Evolutionary conservation across 1,140 invertebrate species (phyloP), one percentile per base, ranked within the genome.

Genomic region (Zeugodacus cucurbitae): DNA sequence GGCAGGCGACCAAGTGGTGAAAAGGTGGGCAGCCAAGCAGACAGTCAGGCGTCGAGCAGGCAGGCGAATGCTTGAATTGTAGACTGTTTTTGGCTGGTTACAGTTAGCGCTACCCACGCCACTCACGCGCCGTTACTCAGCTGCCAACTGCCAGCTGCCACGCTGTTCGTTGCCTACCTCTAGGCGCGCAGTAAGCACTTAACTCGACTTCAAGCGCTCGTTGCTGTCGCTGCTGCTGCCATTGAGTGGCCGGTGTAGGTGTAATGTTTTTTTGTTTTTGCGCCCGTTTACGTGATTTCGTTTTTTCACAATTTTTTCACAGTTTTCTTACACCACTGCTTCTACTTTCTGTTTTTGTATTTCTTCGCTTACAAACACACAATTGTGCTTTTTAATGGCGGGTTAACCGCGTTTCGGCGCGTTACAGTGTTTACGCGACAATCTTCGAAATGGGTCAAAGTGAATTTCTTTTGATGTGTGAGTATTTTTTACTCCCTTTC

Each of bases 211-310:
- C 17, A 74, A 74, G 67, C 34, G 67, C 32, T 41, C 32, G 67
- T 20, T 41, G 34, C 67, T 74, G 48, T 29, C 26, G 74, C 34
- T 44, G 74, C 34, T 82, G 67, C 41, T 29, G 41, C 74, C 74
- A 22, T 82, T 82, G 74, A 82, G 41, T 82, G 74, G 6, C 74
- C 48, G 41, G 20, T 48, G 74, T 82, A 82, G 74, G 74, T 82
- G 74, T 82, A 41, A 82, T 82, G 34, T 70, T 70, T 70, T 82
- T 48, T 82, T 26, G 7, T 26, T 82, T 82, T 82, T 54, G n/a
- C 34, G 11, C n/a, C 41, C 48, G 74, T 48, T 82, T 34, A 74
- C 34, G 74, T 54, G 41, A 74, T 74, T 32, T 74, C 17, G 34
- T 32, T 74, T 26, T 34, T 37, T 37, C n/a, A 26, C 58, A 62